Evolutionary conservation across 1,140 invertebrate species (phyloP).

Genomic region (Drosophila nigromelanica): DNA sequence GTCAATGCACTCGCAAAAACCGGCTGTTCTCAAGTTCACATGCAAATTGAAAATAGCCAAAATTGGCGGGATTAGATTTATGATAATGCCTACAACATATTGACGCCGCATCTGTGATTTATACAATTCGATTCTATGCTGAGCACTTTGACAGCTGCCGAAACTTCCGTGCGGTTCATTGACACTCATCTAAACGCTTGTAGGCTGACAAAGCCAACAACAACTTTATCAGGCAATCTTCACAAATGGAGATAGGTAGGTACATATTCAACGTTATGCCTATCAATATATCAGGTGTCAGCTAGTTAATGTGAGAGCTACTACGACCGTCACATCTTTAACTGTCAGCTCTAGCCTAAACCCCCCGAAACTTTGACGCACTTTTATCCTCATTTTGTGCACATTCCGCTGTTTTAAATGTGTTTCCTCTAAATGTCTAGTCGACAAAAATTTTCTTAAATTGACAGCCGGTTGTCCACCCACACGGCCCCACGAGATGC

Average conservation of each 20-base stretch:
- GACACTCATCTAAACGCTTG: slow-evolving; percentile 43
- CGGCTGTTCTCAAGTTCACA: slow-evolving; percentile 66
- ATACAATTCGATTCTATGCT: slow-evolving; percentile 60
- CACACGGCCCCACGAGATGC: slow-evolving; percentile 35
- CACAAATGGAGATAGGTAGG: background rate
- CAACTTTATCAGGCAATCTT: slow-evolving; percentile 24
- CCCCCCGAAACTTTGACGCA: slow-evolving; percentile 23
- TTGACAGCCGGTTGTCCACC: slow-evolving; percentile 70
- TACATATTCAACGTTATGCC: background rate
- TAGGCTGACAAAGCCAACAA: slow-evolving; percentile 36
- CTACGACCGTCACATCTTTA: slow-evolving; percentile 19
- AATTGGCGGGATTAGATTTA: slow-evolving; percentile 69
- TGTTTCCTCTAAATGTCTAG: slow-evolving; percentile 67
- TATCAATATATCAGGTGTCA: slow-evolving; percentile 24
- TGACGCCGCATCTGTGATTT: slow-evolving; percentile 47
- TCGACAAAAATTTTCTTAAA: slow-evolving; percentile 63
- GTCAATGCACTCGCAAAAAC: slow-evolving; percentile 61
- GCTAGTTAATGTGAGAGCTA: slow-evolving; percentile 17
- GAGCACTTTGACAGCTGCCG: slow-evolving; percentile 49
- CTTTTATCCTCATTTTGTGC: slow-evolving; percentile 25
- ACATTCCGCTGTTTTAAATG: slow-evolving; percentile 25
- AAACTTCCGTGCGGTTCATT: slow-evolving; percentile 69
- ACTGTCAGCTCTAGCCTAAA: background rate
- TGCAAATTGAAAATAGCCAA: slow-evolving; percentile 71
- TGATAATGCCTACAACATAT: slow-evolving; percentile 49